phyloP scores from a whole-genome alignment of 2,888 invertebrate species.

The Antitype chi region DNA sequence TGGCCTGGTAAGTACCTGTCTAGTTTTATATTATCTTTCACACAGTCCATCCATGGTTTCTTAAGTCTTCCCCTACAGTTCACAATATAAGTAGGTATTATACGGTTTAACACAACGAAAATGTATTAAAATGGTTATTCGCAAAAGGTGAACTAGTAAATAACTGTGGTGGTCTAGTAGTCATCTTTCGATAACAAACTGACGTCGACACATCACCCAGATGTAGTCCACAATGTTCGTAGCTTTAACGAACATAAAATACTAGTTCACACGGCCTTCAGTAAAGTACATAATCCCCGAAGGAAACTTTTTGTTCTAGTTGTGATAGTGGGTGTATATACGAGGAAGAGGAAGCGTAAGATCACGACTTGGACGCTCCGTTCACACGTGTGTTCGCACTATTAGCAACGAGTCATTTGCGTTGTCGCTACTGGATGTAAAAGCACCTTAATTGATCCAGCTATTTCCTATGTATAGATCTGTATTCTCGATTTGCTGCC shows the following conservation, averaged over 20 bases:
- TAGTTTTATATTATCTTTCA: too few species aligned
- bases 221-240: background rate
- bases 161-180: too few species aligned
- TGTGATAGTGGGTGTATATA: slow-evolving; percentile 41
- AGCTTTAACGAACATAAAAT: slow-evolving; percentile 27
- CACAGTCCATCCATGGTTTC: too few species aligned
- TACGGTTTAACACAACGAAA: background rate
- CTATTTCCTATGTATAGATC: slow-evolving; percentile 48
- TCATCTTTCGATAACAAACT: background rate
- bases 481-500: slow-evolving; percentile 55
- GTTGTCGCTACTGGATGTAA: slow-evolving; percentile 50
- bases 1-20: too few species aligned
- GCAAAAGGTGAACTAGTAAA: background rate
- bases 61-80: too few species aligned
- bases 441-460: slow-evolving; percentile 65
- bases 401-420: slow-evolving; percentile 78
- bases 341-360: slow-evolving; percentile 79
- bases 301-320: slow-evolving; percentile 76
- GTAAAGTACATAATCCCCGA: slow-evolving; percentile 59
- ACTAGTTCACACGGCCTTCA: slow-evolving; percentile 58
- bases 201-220: background rate
- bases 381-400: slow-evolving; percentile 78
- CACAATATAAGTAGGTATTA: background rate
- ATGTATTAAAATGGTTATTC: background rate
- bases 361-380: slow-evolving; percentile 73